phyloP scores from a whole-genome alignment of 2,113 vertebrate genomes.

The Mesoclemmys tuberculata region DNA sequence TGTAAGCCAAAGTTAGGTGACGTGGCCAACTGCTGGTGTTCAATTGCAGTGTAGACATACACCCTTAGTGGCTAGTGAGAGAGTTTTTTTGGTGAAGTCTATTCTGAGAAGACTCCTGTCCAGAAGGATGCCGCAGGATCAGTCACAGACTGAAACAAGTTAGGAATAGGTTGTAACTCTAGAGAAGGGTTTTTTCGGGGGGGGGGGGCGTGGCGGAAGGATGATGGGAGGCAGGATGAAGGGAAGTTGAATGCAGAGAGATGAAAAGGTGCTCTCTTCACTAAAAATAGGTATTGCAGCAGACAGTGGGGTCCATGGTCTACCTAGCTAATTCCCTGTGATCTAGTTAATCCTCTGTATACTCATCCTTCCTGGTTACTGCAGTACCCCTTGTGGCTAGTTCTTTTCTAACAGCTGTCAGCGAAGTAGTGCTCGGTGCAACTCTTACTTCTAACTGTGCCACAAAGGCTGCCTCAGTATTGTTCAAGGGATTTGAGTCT shows the following conservation, averaged over 20 bases:
- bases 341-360: background rate
- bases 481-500: background rate
- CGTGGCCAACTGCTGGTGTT: background rate
- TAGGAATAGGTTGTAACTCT: conserved; percentile 53
- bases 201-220: background rate
- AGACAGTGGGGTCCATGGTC: conserved; percentile 31
- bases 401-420: background rate
- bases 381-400: background rate
- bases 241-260: conserved; percentile 33
- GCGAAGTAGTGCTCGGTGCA: background rate
- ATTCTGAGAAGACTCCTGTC: conserved; percentile 50
- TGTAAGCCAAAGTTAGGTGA: background rate
- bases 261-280: conserved; percentile 33
- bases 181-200: background rate
- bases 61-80: background rate
- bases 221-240: background rate
- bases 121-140: background rate
- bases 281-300: conserved; percentile 19
- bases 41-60: background rate
- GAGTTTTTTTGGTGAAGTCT: conserved; percentile 49
- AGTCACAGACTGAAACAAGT: conserved; percentile 15
- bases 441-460: conserved; percentile 1
- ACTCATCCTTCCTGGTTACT: background rate
- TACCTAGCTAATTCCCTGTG: conserved; percentile 2
- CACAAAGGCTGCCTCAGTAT: conserved; percentile 26